Evolutionary conservation across 2,888 invertebrate genomes (phyloP), one percentile per base, ranked within the genome.

Genomic region (Blomia tropicalis): DNA sequence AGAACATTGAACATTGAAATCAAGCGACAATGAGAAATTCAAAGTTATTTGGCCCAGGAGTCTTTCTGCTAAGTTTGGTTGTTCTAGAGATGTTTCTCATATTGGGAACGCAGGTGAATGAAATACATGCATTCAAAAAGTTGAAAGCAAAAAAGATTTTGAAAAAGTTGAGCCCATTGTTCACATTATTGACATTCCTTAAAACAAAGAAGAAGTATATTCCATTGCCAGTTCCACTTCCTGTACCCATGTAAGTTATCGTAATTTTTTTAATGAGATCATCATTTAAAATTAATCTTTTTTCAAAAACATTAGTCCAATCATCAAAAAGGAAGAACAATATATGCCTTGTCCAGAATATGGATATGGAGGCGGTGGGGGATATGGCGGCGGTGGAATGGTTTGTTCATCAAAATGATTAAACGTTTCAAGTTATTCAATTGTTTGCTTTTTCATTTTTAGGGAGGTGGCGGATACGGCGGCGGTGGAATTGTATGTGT

Each of bases 271-370:
- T 11, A 47, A 14, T 19, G 22, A 47, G 27, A 14, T 11, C 14
- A 19, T n/a, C 7, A 47, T 22, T 47, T 7, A 41, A 17, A 41
- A 47, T 27, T 14, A 19, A 7, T 11, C 51, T 47, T 47, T 11
- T 47, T 27, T 25, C 22, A n/a, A 11, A 19, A 14, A 25, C 14
- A 11, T 7, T n/a, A 47, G 51, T 11, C 56, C 56, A 27, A 29
- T 56, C 2, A 30, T 56, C 31, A 56, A 56, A 31, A 56, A 56
- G 36, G 56, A 56, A 36, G 25, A 23, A 2, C 3, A 2, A 47
- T 47, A 47, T 25, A 54, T 54, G 31, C 56, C 56, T 27, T 56
- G 56, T 56, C 56, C 56, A 19, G 56, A 56, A 2, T 56, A 29
- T 14, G 7, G 22, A 7, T 7, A n/a, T 25, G 51, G 51, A 14